Evolutionary conservation across 2,888 invertebrate genomes (phyloP).

Genomic region (Trissolcus japonicus): DNA sequence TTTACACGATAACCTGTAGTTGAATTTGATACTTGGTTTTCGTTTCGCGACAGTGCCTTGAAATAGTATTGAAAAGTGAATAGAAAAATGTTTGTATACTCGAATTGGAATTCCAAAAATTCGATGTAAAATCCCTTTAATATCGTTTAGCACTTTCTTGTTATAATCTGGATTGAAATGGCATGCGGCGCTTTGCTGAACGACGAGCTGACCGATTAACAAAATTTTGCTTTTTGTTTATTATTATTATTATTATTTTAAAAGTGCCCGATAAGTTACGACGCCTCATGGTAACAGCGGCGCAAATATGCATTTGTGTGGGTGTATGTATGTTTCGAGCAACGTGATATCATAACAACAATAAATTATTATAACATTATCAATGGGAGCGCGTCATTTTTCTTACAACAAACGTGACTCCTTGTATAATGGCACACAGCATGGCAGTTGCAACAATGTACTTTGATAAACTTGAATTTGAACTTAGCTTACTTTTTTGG

Average conservation of each 20-base stretch:
- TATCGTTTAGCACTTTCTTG: slow-evolving; percentile 56
- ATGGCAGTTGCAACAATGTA: slow-evolving; percentile 76
- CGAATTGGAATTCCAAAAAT: slow-evolving; percentile 54
- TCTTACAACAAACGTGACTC: slow-evolving; percentile 69
- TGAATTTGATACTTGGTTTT: slow-evolving; percentile 15
- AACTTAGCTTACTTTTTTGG: slow-evolving; percentile 56
- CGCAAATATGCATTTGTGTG: slow-evolving; percentile 4
- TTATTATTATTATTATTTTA: slow-evolving; percentile 1
- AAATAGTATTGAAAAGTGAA: slow-evolving; percentile 52
- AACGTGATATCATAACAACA: slow-evolving; percentile 57
- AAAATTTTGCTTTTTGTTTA: not conserved
- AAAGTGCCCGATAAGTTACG: no score
- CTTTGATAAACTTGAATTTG: slow-evolving; percentile 68
- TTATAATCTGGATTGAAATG: slow-evolving; percentile 2
- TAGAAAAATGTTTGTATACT: slow-evolving; percentile 54
- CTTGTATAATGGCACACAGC: slow-evolving; percentile 75
- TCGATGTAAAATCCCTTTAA: slow-evolving; percentile 57
- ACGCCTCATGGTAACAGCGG: no score
- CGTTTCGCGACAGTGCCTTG: slow-evolving; percentile 33
- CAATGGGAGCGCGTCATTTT: slow-evolving; percentile 58
- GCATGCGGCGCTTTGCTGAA: no score
- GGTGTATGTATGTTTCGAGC: slow-evolving; percentile 51
- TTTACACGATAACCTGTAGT: slow-evolving; percentile 23
- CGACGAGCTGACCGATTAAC: not conserved
- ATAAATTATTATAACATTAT: slow-evolving; percentile 49